Percentiles rank a stretch among this genome's conserved stretches.
Evolutionary conservation across 2,888 invertebrate species (phyloP).

Genomic region (Dermolepida albohirtum): DNA sequence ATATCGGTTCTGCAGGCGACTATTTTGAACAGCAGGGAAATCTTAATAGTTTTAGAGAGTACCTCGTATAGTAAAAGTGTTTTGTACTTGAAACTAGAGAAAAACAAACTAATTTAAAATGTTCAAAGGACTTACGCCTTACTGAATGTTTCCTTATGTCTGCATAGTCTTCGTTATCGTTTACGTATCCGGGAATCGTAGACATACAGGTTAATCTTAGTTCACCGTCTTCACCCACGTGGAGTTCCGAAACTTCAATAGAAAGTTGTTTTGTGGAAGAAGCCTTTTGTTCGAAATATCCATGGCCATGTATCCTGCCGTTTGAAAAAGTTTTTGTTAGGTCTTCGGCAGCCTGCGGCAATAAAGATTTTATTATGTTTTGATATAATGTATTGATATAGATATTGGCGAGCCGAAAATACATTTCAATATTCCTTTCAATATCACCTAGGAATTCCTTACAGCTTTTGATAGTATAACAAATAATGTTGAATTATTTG

Average conservation of each 20-base stretch:
- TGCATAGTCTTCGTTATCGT: constrained; percentile 78
- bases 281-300: constrained; percentile 63
- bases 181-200: constrained; percentile 82
- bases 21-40: too few species aligned
- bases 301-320: constrained; percentile 69
- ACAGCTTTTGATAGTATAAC: too few species aligned
- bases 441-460: too few species aligned
- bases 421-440: too few species aligned
- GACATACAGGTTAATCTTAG: constrained; percentile 81
- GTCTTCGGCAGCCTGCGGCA: constrained; percentile 62
- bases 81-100: not conserved
- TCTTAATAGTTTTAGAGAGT: too few species aligned
- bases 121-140: constrained; percentile 71
- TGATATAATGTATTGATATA: constrained; percentile 28
- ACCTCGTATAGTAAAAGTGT: too few species aligned
- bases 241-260: constrained; percentile 79
- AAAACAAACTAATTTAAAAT: not conserved
- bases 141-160: constrained; percentile 80
- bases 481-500: too few species aligned
- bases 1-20: too few species aligned
- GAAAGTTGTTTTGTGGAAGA: constrained; percentile 77
- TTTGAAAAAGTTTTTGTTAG: constrained; percentile 64
- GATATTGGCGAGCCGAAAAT: not conserved
- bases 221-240: constrained; percentile 76
- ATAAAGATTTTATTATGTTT: constrained; percentile 34